Conservation (phyloP, 1,140 invertebrate genomes). For the Cydia splendana region DNA sequence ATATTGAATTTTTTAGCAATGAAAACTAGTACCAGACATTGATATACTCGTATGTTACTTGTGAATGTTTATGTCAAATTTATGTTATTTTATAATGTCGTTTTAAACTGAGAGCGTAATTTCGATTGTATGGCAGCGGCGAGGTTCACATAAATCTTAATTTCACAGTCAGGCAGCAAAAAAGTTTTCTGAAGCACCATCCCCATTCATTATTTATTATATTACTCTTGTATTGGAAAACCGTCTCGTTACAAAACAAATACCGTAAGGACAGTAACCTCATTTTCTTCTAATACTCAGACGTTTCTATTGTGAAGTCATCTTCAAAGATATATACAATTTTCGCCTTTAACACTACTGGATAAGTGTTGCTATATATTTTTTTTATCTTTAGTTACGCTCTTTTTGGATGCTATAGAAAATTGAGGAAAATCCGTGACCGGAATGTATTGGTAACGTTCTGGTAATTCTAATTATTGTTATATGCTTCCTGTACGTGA, state of each 20-base stretch:
- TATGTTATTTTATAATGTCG: too few relatives aligned
- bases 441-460: slow-evolving; percentile 4
- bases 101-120: too few relatives aligned
- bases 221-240: not conserved
- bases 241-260: not conserved
- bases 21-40: too few relatives aligned
- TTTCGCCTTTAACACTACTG: not conserved
- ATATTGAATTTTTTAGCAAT: too few relatives aligned
- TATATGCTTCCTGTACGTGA: slow-evolving; percentile 9
- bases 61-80: too few relatives aligned
- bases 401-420: not conserved
- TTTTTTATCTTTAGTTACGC: not conserved
- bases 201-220: too few relatives aligned
- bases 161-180: too few relatives aligned
- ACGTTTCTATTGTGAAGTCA: not conserved
- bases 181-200: too few relatives aligned
- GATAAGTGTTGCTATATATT: not conserved
- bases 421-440: slow-evolving; percentile 30
- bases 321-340: not conserved
- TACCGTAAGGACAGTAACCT: slow-evolving; percentile 18
- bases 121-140: too few relatives aligned
- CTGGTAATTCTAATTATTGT: slow-evolving; percentile 20
- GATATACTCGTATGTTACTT: too few relatives aligned
- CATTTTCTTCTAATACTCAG: not conserved
- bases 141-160: too few relatives aligned